A percentile compares a stretch with the other conserved stretches of the same genome.
Conservation (phyloP, 2,888 invertebrate species). For the Drosophila meridionalis region DNA sequence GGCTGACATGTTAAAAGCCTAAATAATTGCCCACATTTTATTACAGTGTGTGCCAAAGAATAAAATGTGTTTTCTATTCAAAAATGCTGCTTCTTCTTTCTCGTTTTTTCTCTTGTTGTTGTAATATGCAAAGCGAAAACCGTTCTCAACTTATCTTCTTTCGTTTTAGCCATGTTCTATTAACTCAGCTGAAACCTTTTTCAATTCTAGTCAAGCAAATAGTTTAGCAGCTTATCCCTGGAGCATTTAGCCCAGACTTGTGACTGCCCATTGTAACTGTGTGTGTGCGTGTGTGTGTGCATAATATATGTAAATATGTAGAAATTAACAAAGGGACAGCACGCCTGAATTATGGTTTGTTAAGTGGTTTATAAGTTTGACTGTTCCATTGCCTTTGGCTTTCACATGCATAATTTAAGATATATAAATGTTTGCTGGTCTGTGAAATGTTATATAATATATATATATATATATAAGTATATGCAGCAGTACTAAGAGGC, state of each 20-base stretch:
- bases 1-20: conserved; percentile 71
- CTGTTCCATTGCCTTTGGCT: neutral
- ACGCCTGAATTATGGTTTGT: conserved; percentile 30
- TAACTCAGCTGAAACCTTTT: conserved; percentile 27
- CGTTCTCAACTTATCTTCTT: conserved; percentile 9
- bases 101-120: no score
- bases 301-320: conserved; percentile 20
- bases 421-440: neutral
- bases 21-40: conserved; percentile 67
- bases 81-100: neutral
- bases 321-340: conserved; percentile 33
- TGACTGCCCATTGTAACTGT: conserved; percentile 1
- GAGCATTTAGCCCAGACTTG: conserved; percentile 12
- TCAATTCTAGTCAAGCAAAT: conserved; percentile 11
- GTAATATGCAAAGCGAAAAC: conserved; percentile 14
- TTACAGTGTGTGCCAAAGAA: conserved; percentile 25
- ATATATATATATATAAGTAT: neutral
- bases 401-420: conserved; percentile 10
- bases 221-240: conserved; percentile 7
- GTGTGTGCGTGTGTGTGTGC: neutral
- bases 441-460: neutral
- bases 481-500: neutral
- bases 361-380: conserved; percentile 30
- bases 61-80: conserved; percentile 22
- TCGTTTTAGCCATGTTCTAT: conserved; percentile 2